Conservation (phyloP, 2,113 vertebrate genomes). For the Choloepus hoffmanni region DNA sequence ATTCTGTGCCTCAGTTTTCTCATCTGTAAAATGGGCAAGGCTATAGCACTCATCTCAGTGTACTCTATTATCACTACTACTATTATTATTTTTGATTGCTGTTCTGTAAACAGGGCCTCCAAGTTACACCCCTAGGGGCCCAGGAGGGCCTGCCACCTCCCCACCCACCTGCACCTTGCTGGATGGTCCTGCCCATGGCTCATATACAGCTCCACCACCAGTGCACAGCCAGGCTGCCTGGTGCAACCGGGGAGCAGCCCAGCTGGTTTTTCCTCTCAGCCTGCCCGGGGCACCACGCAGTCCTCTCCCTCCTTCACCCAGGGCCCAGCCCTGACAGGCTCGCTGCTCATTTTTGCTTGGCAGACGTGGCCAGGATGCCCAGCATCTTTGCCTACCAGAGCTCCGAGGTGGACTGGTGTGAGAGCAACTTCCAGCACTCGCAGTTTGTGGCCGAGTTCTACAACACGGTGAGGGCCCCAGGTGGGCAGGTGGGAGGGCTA, state of each 20-base stretch:
- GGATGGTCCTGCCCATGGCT: not conserved
- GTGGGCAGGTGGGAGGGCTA: rapidly evolving
- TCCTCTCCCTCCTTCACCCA: not conserved
- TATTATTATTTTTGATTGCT: not conserved
- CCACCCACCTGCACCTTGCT: not conserved
- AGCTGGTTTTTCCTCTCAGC: slow-evolving; percentile 79
- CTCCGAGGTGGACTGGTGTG: slow-evolving; percentile 98
- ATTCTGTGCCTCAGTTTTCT: not conserved
- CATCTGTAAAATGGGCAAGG: not conserved
- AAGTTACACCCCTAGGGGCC: not conserved
- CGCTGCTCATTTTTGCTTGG: not conserved
- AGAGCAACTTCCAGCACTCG: slow-evolving; percentile 93
- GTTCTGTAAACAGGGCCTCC: not conserved
- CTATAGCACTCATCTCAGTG: not conserved
- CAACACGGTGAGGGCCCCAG: slow-evolving; percentile 92
- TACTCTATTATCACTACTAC: not conserved
- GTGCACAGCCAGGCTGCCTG: not conserved
- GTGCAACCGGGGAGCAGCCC: slow-evolving; percentile 21
- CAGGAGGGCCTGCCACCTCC: not conserved
- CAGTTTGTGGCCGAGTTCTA: slow-evolving; percentile 94
- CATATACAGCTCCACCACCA: not conserved
- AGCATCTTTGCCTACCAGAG: slow-evolving; percentile 94
- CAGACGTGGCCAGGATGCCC: slow-evolving; percentile 84
- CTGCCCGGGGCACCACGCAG: slow-evolving; percentile 4
- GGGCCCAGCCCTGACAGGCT: not conserved